phyloP scores from a whole-genome alignment of 2,113 vertebrate genomes.

The Isichthys henryi region DNA sequence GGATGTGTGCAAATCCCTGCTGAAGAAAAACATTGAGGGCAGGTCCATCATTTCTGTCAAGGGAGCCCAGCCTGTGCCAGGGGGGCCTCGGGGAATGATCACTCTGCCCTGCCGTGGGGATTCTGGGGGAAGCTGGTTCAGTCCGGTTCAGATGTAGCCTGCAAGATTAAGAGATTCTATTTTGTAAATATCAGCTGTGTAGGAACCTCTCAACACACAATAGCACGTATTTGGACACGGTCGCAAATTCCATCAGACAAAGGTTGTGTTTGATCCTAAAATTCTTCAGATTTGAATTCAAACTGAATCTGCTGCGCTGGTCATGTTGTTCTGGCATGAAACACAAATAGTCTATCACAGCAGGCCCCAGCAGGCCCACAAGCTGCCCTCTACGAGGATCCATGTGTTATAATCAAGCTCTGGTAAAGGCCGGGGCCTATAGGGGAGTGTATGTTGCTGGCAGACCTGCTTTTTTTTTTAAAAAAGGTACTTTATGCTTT shows the following conservation, averaged over 20 bases:
- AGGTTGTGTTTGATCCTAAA: background rate
- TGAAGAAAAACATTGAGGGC: constrained; percentile 4
- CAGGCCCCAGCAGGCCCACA: background rate
- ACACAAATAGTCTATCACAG: background rate
- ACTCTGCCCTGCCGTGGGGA: background rate
- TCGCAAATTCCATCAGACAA: background rate
- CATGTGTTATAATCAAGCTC: background rate
- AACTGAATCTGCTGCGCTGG: background rate
- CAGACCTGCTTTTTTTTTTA: background rate
- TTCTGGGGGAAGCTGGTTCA: background rate
- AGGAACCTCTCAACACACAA: background rate
- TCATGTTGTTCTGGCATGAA: background rate
- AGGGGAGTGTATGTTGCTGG: background rate
- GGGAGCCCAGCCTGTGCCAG: background rate
- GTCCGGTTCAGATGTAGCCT: background rate
- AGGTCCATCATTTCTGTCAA: background rate
- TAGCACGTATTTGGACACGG: background rate
- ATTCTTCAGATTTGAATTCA: background rate
- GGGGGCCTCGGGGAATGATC: background rate
- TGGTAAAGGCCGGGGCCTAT: background rate
- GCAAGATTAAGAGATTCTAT: constrained; percentile 7
- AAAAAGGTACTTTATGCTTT: constrained; percentile 9
- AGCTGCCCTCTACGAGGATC: background rate
- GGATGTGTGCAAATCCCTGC: background rate
- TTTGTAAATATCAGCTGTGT: background rate